These are phyloP conservation scores for Numenius arquata DNA, from an alignment of 2,113 vertebrate genomes.

Conservation along the genomic window DNA sequence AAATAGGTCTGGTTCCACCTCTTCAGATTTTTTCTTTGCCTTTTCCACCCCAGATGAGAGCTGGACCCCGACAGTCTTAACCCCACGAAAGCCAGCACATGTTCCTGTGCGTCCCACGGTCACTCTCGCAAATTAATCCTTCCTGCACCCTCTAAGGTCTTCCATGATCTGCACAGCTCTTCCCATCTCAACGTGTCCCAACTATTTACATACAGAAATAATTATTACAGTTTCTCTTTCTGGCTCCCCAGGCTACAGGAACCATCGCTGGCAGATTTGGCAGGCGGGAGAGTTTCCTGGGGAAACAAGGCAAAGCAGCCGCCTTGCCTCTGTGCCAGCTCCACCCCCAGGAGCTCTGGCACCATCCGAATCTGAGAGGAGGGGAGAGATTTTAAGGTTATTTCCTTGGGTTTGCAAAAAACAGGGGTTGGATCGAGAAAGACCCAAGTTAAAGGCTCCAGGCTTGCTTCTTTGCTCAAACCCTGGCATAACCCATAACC, in stretches of 20 bases:
- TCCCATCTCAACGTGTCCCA: neutral
- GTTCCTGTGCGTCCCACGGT: fast-evolving
- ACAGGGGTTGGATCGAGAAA: neutral
- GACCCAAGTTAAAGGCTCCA: neutral
- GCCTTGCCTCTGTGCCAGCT: neutral
- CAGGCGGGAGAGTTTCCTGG: neutral
- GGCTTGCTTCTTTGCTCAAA: neutral
- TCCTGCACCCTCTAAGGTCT: neutral
- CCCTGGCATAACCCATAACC: neutral
- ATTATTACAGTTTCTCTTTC: neutral
- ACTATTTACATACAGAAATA: neutral
- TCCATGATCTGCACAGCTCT: neutral
- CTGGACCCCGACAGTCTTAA: neutral
- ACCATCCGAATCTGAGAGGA: neutral
- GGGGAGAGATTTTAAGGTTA: neutral
- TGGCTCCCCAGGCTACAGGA: neutral
- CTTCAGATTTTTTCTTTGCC: neutral
- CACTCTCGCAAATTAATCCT: neutral
- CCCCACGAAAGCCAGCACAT: fast-evolving
- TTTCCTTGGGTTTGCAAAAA: neutral
- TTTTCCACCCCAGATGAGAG: neutral
- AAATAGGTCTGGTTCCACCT: neutral
- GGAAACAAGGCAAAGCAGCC: neutral
- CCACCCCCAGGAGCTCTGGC: neutral
- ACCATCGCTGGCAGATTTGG: neutral